A percentile compares a stretch with the other conserved stretches of the same genome.
These are phyloP conservation scores for Aurelia sp. DNA, from an alignment of 30 jellyfish, hydroid and myxozoan genomes.

Conservation along the genomic window DNA sequence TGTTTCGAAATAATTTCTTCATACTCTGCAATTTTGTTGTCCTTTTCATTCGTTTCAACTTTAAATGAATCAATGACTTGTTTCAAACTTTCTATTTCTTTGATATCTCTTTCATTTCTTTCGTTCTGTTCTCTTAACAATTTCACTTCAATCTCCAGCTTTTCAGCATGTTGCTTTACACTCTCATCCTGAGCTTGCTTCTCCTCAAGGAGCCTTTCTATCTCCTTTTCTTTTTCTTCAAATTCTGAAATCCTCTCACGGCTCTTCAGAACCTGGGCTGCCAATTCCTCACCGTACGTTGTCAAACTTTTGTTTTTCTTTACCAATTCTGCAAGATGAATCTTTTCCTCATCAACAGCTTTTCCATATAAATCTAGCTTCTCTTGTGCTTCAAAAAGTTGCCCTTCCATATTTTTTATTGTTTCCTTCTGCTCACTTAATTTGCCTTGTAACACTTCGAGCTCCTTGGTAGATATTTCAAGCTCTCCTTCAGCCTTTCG, in stretches of 20 bases:
- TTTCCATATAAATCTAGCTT: neutral
- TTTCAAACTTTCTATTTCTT: neutral
- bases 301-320: neutral
- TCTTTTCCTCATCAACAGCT: neutral
- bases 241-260: slow-evolving; percentile 1
- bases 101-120: neutral
- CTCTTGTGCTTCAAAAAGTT: neutral
- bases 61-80: neutral
- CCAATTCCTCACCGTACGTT: neutral
- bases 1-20: slow-evolving; percentile 13
- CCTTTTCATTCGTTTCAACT: slow-evolving; percentile 6
- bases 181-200: slow-evolving; percentile 1
- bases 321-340: neutral
- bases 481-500: neutral
- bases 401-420: neutral
- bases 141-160: slow-evolving; percentile 14
- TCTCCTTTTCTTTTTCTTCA: slow-evolving; percentile 11
- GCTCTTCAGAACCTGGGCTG: neutral
- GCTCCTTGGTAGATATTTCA: neutral
- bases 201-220: slow-evolving; percentile 24
- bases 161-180: neutral
- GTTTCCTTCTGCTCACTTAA: neutral
- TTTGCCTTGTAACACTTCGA: neutral
- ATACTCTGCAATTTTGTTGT: neutral
- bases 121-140: slow-evolving; percentile 3